These are phyloP conservation scores for Eleutherodactylus coqui DNA, from an alignment of 2,797 vertebrate genomes.

Conservation along the genomic window DNA sequence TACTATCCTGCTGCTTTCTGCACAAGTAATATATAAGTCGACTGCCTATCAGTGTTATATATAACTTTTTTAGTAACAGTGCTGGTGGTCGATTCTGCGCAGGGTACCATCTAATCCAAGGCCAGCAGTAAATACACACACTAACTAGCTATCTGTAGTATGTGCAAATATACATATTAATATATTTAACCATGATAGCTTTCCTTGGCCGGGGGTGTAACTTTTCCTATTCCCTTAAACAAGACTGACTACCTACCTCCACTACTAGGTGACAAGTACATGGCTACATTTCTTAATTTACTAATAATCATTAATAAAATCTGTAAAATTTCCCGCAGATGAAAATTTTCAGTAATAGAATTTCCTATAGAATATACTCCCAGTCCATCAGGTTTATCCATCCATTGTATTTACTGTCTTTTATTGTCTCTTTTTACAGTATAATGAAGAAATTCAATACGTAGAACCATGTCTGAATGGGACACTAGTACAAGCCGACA, in stretches of 20 bases:
- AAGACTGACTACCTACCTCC: neutral
- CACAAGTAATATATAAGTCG: too few species aligned
- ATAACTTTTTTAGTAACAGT: too few species aligned
- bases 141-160: too few species aligned
- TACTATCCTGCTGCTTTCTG: too few species aligned
- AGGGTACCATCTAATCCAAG: too few species aligned
- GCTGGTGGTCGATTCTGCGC: too few species aligned
- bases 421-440: constrained; percentile 76
- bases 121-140: too few species aligned
- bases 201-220: too few species aligned
- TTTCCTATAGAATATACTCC: neutral
- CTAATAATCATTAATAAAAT: neutral
- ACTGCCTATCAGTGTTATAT: too few species aligned
- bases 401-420: constrained; percentile 9
- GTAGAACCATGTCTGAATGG: constrained; percentile 94
- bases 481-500: constrained; percentile 94
- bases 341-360: neutral
- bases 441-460: constrained; percentile 94
- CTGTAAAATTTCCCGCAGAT: neutral
- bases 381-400: neutral
- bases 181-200: too few species aligned
- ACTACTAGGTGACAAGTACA: neutral
- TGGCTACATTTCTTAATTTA: neutral
- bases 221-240: too few species aligned
- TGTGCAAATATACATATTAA: too few species aligned